phyloP scores from a whole-genome alignment of 1,140 invertebrate species.

The Hyles euphorbiae region DNA sequence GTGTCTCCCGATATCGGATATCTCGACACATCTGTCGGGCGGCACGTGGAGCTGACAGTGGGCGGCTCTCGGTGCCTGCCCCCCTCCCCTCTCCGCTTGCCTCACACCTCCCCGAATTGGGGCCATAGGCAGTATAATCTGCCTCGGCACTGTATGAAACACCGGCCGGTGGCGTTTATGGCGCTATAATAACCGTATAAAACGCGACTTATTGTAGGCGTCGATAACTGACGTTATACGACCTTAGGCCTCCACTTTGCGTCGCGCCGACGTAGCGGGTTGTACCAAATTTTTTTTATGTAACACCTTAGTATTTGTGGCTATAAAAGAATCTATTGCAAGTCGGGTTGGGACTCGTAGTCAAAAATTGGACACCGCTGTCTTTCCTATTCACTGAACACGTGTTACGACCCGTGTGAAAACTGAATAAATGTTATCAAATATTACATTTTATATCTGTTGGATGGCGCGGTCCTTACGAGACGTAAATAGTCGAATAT shows the following conservation, averaged over 20 bases:
- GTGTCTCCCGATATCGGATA: conserved; percentile 71
- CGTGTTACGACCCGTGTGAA: too few species aligned
- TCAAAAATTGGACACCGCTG: too few species aligned
- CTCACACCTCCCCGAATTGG: conserved; percentile 32
- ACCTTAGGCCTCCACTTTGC: conserved; percentile 47
- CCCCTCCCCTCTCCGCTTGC: conserved; percentile 9
- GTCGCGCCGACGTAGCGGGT: conserved; percentile 16
- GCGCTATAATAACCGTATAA: conserved; percentile 74
- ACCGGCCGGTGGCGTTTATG: conserved; percentile 72
- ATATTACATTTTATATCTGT: conserved; percentile 4
- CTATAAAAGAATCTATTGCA: conserved; percentile 21
- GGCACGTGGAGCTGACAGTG: conserved; percentile 60
- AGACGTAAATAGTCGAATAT: too few species aligned
- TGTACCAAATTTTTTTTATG: conserved; percentile 27
- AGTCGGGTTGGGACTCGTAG: background rate
- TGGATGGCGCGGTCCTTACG: conserved; percentile 5
- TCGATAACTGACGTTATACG: conserved; percentile 69
- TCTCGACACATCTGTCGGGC: conserved; percentile 68
- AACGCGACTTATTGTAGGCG: conserved; percentile 73
- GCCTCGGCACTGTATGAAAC: conserved; percentile 69
- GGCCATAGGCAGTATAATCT: conserved; percentile 63
- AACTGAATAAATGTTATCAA: too few species aligned
- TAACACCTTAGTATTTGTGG: conserved; percentile 15
- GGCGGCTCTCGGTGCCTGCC: conserved; percentile 32
- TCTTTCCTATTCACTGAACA: too few species aligned